Percentiles rank a stretch among this genome's conserved stretches.
These are phyloP conservation scores for Probosciger aterrimus DNA, from an alignment of 2,113 vertebrate species.

Conservation along the genomic window DNA sequence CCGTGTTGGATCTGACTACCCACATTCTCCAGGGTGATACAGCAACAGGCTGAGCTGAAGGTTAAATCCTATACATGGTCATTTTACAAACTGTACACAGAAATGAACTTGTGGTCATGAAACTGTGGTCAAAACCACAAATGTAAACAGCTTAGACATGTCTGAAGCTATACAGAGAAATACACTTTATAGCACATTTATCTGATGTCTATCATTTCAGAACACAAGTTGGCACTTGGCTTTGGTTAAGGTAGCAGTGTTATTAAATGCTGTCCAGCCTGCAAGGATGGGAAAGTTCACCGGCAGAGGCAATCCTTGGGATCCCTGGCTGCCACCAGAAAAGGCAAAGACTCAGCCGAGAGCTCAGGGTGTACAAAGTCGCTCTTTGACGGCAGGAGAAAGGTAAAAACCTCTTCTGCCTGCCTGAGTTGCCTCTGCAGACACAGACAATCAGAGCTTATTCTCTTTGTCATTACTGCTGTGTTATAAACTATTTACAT, in stretches of 20 bases:
- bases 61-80: not conserved
- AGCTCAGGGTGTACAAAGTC: not conserved
- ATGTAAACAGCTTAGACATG: not conserved
- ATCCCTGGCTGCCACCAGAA: not conserved
- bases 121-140: not conserved
- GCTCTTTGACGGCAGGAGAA: not conserved
- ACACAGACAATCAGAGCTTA: not conserved
- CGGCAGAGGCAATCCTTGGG: too few species aligned
- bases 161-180: not conserved
- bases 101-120: not conserved
- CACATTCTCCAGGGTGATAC: not conserved
- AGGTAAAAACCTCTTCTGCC: not conserved
- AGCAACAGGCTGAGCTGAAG: not conserved
- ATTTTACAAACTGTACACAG: not conserved
- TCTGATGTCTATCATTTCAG: not conserved
- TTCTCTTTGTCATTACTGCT: not conserved
- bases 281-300: not conserved
- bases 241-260: not conserved
- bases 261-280: not conserved
- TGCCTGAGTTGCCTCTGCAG: not conserved
- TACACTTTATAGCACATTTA: not conserved
- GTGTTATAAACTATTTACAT: not conserved
- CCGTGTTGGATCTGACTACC: accelerated
- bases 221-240: not conserved
- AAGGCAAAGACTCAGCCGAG: not conserved